Percentiles rank a stretch among this genome's conserved stretches.
These are phyloP conservation scores for Drosophila recens DNA, from an alignment of 2,888 invertebrate species.

Conservation along the genomic window DNA sequence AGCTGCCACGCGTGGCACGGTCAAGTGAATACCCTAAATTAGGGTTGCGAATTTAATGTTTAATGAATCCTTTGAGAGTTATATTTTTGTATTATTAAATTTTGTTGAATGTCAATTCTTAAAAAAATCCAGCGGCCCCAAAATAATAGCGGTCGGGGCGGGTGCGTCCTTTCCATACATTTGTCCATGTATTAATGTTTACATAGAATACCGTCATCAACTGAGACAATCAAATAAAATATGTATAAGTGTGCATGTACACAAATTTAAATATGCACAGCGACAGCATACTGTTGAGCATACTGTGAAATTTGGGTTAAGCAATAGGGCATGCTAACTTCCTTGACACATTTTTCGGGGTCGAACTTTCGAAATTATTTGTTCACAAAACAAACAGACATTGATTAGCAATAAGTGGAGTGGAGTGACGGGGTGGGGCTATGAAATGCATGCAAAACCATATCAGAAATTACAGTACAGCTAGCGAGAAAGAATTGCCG, in stretches of 20 bases:
- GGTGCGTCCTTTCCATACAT: too few relatives aligned
- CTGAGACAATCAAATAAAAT: constrained; percentile 18
- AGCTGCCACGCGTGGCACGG: too few relatives aligned
- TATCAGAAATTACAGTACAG: constrained; percentile 30
- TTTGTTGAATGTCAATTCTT: too few relatives aligned
- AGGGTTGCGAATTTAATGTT: too few relatives aligned
- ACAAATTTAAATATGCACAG: constrained; percentile 10
- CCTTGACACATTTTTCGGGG: constrained; percentile 70
- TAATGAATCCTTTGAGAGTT: too few relatives aligned
- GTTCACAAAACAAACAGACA: constrained; percentile 41
- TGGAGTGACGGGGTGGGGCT: background rate
- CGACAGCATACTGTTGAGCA: constrained; percentile 23
- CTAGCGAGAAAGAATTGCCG: constrained; percentile 17
- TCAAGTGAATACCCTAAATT: too few relatives aligned
- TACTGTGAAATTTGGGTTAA: constrained; percentile 69
- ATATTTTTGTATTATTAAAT: too few relatives aligned
- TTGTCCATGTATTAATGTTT: too few relatives aligned
- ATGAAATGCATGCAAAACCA: constrained; percentile 19
- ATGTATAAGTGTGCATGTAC: background rate
- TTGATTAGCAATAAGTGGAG: constrained; percentile 24
- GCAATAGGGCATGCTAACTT: constrained; percentile 77
- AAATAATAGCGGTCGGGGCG: too few relatives aligned
- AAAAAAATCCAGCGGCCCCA: too few relatives aligned
- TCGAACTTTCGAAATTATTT: constrained; percentile 54
- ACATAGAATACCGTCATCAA: constrained; percentile 31